phyloP scores from a whole-genome alignment of 2,113 vertebrate genomes.

The Nettapus auritus region DNA sequence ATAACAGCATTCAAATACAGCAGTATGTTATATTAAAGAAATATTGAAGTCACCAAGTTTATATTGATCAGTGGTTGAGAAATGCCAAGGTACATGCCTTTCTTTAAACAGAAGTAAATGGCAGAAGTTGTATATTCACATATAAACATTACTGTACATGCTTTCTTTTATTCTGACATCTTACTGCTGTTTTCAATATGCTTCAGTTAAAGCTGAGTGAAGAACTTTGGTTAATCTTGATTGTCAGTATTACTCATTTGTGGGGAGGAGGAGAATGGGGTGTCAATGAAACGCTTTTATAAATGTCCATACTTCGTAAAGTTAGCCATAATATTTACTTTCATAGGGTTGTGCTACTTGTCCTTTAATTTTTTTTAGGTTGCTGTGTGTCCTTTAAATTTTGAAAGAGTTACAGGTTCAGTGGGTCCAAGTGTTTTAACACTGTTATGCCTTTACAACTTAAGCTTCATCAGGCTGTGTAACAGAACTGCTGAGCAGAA shows the following conservation, averaged over 20 bases:
- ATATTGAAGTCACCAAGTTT: background rate
- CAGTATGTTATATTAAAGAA: background rate
- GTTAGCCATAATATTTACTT: background rate
- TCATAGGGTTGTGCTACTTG: background rate
- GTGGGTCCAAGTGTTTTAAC: fast-evolving
- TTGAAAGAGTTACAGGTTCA: background rate
- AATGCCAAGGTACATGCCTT: background rate
- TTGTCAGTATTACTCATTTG: background rate
- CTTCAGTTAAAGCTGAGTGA: background rate
- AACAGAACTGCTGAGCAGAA: background rate
- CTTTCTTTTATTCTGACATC: background rate
- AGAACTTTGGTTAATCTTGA: background rate
- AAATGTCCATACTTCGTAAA: background rate
- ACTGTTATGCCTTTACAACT: background rate
- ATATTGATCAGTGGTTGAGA: background rate
- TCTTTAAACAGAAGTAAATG: background rate
- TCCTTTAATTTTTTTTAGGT: background rate
- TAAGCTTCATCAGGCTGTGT: background rate
- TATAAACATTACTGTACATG: background rate
- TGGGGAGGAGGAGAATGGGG: background rate
- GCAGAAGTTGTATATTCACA: background rate
- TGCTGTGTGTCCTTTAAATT: background rate
- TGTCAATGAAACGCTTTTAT: background rate
- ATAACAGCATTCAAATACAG: background rate
- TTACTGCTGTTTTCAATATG: background rate